These are phyloP conservation scores for Gibbula magus DNA, from an alignment of 2,888 invertebrate species.

Conservation along the genomic window DNA sequence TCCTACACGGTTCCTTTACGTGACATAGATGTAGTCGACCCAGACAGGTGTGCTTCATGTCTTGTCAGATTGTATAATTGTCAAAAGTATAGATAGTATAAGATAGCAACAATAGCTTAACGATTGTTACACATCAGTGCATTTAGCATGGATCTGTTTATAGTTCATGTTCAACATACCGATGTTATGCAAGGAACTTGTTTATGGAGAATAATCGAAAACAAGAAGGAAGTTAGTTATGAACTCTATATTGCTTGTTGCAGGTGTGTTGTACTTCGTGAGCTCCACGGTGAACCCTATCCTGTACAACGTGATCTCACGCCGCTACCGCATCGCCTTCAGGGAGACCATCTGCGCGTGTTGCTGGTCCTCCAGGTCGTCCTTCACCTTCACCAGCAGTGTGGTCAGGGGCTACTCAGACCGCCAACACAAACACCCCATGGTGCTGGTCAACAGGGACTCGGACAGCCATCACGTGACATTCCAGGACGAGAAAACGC, in stretches of 20 bases:
- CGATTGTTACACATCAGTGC: too few relatives aligned
- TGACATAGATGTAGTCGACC: too few relatives aligned
- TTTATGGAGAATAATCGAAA: too few relatives aligned
- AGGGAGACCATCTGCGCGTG: constrained; percentile 80
- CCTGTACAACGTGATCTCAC: constrained; percentile 94
- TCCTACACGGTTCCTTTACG: too few relatives aligned
- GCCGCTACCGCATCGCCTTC: constrained; percentile 93
- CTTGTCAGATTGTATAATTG: too few relatives aligned
- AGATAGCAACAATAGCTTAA: too few relatives aligned
- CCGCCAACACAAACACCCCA: background rate
- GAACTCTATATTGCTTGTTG: constrained; percentile 27
- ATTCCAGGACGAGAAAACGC: background rate
- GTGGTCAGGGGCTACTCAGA: background rate
- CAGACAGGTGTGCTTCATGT: too few relatives aligned
- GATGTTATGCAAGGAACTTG: too few relatives aligned
- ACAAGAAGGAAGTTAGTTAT: too few relatives aligned
- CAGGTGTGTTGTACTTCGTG: constrained; percentile 91
- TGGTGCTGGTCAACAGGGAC: background rate
- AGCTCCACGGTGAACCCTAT: constrained; percentile 96
- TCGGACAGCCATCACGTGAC: background rate
- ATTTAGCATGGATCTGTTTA: too few relatives aligned
- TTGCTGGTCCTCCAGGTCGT: constrained; percentile 50
- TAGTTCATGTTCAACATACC: too few relatives aligned
- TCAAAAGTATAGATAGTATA: too few relatives aligned
- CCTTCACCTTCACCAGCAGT: constrained; percentile 47